Evolutionary conservation across 2,113 vertebrate species (phyloP).

Genomic region (Lutjanus erythropterus): DNA sequence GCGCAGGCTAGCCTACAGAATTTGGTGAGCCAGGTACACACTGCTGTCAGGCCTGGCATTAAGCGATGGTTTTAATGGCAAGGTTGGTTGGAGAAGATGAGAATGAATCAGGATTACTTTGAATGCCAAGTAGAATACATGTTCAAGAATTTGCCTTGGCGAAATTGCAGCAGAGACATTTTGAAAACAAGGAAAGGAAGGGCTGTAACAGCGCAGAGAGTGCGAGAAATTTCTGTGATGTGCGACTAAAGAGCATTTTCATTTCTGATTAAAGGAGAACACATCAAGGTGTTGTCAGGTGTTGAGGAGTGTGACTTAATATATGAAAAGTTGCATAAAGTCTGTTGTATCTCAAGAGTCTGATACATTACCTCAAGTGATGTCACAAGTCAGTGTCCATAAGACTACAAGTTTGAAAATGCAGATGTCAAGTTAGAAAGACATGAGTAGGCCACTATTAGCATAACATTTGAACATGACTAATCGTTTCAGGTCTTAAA

Average conservation of each 20-base stretch:
- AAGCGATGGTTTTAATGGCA: background rate
- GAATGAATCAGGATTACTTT: slow-evolving; percentile 6
- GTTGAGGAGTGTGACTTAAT: background rate
- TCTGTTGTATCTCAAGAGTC: too few relatives aligned
- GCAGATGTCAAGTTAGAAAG: too few relatives aligned
- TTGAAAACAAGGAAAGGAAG: background rate
- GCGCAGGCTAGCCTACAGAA: background rate
- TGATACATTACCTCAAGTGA: too few relatives aligned
- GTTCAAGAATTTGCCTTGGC: background rate
- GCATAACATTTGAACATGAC: too few relatives aligned
- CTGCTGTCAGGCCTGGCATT: slow-evolving; percentile 6
- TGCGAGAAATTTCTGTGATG: background rate
- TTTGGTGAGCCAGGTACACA: slow-evolving; percentile 11
- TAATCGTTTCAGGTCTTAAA: too few relatives aligned
- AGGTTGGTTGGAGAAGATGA: background rate
- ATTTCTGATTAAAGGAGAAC: background rate
- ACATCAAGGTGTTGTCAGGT: background rate
- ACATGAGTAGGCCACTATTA: background rate
- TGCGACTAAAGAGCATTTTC: background rate
- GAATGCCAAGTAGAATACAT: slow-evolving; percentile 2
- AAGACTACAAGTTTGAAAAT: too few relatives aligned
- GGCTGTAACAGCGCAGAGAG: background rate
- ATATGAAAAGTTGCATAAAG: background rate
- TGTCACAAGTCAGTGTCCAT: too few relatives aligned
- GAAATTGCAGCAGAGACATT: background rate